These are phyloP conservation scores for Leptogaster cylindrica DNA, from an alignment of 2,888 invertebrate genomes.

Conservation along the genomic window DNA sequence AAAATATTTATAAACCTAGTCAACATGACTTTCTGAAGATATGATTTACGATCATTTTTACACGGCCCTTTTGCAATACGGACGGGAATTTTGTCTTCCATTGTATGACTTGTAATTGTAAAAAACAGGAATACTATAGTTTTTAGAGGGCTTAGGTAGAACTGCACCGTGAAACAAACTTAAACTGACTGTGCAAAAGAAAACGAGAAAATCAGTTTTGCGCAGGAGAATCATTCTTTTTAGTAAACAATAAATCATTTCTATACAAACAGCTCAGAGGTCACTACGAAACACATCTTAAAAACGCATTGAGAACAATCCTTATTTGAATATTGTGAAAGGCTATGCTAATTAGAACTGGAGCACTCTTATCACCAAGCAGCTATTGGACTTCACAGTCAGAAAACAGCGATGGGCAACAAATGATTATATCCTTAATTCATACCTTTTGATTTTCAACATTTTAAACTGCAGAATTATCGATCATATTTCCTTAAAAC, in stretches of 20 bases:
- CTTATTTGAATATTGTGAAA: conserved; percentile 21
- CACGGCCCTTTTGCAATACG: conserved; percentile 57
- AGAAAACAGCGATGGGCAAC: too few species aligned
- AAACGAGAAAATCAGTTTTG: conserved; percentile 3
- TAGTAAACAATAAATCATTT: conserved; percentile 44
- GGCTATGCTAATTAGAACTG: conserved; percentile 17
- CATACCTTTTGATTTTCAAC: too few species aligned
- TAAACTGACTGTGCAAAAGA: conserved; percentile 6
- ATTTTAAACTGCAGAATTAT: too few species aligned
- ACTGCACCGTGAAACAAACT: conserved; percentile 1
- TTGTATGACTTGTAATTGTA: too few species aligned
- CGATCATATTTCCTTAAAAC: too few species aligned
- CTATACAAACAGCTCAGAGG: conserved; percentile 40
- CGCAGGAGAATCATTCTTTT: conserved; percentile 19
- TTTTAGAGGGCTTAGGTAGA: background rate
- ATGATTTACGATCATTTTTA: conserved; percentile 61
- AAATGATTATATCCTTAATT: too few species aligned
- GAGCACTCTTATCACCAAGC: background rate
- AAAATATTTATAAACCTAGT: conserved; percentile 55
- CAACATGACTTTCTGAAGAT: conserved; percentile 60
- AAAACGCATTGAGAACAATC: conserved; percentile 15
- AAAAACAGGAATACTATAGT: background rate
- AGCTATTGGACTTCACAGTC: too few species aligned
- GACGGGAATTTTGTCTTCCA: conserved; percentile 51
- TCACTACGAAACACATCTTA: conserved; percentile 34